These are phyloP conservation scores for Caenorhabditis panamensis DNA, from an alignment of 2,888 invertebrate genomes.

Conservation along the genomic window DNA sequence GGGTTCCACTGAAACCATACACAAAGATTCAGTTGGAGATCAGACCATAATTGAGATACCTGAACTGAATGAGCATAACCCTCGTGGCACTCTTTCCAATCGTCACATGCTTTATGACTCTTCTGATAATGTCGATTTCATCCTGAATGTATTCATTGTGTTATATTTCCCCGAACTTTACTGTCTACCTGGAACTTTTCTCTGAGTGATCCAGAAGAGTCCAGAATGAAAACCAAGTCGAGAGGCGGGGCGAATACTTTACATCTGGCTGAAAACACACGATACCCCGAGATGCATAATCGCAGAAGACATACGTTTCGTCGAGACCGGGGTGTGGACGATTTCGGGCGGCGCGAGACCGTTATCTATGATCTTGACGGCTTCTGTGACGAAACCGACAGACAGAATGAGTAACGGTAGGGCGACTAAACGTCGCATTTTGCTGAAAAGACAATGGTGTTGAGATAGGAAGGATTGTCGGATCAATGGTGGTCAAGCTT, in stretches of 20 bases:
- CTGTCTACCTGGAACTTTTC: constrained; percentile 72
- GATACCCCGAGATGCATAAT: background rate
- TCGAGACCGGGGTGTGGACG: constrained; percentile 77
- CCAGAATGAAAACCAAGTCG: constrained; percentile 79
- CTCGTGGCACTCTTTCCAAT: constrained; percentile 77
- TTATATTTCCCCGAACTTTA: too few relatives aligned
- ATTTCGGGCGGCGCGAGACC: constrained; percentile 80
- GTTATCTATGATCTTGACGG: constrained; percentile 78
- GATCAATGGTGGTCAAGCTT: constrained; percentile 41
- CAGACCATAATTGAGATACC: constrained; percentile 42
- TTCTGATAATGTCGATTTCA: constrained; percentile 78
- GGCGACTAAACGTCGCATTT: constrained; percentile 55
- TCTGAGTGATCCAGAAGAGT: constrained; percentile 79
- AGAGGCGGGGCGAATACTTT: constrained; percentile 78
- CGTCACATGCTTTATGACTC: constrained; percentile 78
- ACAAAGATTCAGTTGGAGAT: too few relatives aligned
- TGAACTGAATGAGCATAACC: constrained; percentile 80
- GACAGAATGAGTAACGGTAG: constrained; percentile 46
- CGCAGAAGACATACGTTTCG: constrained; percentile 70
- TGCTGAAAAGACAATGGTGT: constrained; percentile 21
- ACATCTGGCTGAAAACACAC: constrained; percentile 77
- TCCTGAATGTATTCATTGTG: constrained; percentile 68
- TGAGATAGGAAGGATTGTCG: constrained; percentile 14
- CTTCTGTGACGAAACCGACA: constrained; percentile 22
- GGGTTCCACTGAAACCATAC: constrained; percentile 74